Percentiles rank a stretch among this genome's conserved stretches.
phyloP scores from a whole-genome alignment of 2,113 vertebrate species.

The Tetrax tetrax region DNA sequence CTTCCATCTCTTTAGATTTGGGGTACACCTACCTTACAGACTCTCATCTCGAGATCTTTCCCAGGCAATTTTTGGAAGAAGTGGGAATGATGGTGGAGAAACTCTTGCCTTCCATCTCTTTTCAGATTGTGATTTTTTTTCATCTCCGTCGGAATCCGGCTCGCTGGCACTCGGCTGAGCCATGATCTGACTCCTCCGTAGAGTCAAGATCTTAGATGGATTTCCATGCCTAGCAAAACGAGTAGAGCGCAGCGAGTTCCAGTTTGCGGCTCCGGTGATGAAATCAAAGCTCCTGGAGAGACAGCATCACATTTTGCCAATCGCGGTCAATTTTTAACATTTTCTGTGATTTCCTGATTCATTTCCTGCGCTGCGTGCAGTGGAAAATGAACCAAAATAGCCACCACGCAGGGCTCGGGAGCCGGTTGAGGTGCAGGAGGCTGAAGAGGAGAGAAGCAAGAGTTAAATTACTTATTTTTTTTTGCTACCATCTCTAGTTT shows the following conservation, averaged over 20 bases:
- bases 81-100: neutral
- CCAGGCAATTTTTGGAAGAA: neutral
- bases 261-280: neutral
- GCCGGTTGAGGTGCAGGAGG: neutral
- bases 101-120: neutral
- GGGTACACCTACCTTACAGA: neutral
- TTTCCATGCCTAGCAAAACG: neutral
- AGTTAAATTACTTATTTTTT: neutral
- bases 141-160: fast-evolving
- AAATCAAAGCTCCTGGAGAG: neutral
- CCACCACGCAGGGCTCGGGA: neutral
- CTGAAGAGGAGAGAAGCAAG: neutral
- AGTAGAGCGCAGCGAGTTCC: neutral
- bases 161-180: neutral
- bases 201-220: neutral
- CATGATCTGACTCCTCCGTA: neutral
- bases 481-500: neutral
- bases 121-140: neutral
- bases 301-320: fast-evolving
- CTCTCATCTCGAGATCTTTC: neutral
- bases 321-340: neutral
- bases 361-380: neutral
- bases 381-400: too few relatives aligned
- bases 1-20: neutral
- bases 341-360: neutral